phyloP scores from a whole-genome alignment of 2,888 invertebrate species.

The Cheilosia scutellata region DNA sequence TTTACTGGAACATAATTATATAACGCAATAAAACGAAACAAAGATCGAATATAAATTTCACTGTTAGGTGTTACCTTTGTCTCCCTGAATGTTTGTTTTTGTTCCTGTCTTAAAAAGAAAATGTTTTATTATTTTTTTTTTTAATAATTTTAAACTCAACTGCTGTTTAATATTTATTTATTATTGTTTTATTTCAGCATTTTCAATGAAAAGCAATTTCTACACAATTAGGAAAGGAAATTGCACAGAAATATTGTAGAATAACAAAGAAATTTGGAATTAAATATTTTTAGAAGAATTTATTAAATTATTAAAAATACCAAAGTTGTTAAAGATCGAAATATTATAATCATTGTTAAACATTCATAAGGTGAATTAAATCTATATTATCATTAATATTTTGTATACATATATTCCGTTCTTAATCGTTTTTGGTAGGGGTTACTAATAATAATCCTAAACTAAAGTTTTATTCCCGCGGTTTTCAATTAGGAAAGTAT shows the following conservation, averaged over 20 bases:
- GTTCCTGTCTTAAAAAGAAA: conserved; percentile 4
- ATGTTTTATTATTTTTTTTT: conserved; percentile 19
- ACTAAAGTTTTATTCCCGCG: too few species aligned
- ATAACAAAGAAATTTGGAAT: conserved; percentile 9
- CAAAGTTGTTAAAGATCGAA: conserved; percentile 50
- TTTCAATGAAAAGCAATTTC: conserved; percentile 46
- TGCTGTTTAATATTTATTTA: conserved; percentile 46
- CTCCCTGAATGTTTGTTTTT: conserved; percentile 42
- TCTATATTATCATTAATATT: conserved; percentile 19
- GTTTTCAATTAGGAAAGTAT: too few species aligned
- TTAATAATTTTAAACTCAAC: conserved; percentile 27
- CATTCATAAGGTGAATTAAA: conserved; percentile 30
- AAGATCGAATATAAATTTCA: conserved; percentile 38
- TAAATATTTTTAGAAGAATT: conserved; percentile 70
- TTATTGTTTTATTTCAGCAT: conserved; percentile 67
- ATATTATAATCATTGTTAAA: conserved; percentile 35
- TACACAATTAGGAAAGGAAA: conserved; percentile 23
- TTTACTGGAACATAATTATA: conserved; percentile 21
- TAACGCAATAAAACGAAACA: conserved; percentile 41
- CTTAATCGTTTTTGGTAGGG: not conserved
- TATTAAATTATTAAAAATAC: conserved; percentile 53
- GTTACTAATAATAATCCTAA: too few species aligned
- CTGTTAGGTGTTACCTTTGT: conserved; percentile 32
- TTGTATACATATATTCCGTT: not conserved
- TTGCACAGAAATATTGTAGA: conserved; percentile 39